Percentiles rank a stretch among this genome's conserved stretches.
These are phyloP conservation scores for Ophioninae sp. DNA, from an alignment of 2,888 invertebrate genomes.

Conservation along the genomic window DNA sequence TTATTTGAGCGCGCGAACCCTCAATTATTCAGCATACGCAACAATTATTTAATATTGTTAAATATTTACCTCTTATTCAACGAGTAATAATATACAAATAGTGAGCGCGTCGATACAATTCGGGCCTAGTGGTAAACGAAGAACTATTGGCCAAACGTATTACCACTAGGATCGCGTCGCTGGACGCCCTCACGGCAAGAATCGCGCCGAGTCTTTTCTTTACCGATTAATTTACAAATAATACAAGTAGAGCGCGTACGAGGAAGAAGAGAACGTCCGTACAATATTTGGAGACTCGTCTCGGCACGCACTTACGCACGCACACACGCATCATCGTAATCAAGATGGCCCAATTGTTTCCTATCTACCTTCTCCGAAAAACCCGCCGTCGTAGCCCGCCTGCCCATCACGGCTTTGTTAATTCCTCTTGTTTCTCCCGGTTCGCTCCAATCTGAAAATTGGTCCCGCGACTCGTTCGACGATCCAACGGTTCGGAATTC, in stretches of 20 bases:
- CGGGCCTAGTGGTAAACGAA: not conserved
- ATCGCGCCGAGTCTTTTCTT: constrained; percentile 51
- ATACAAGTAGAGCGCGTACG: not conserved
- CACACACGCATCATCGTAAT: not conserved
- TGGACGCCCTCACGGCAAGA: constrained; percentile 54
- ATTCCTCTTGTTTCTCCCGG: constrained; percentile 39
- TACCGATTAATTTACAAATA: not conserved
- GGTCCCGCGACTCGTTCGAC: constrained; percentile 71
- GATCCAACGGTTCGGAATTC: constrained; percentile 60
- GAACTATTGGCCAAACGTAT: not conserved
- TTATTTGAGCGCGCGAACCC: not conserved
- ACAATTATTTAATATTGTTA: not conserved
- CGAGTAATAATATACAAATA: constrained; percentile 4
- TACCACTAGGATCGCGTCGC: not conserved
- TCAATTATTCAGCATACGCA: not conserved
- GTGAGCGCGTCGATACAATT: not conserved
- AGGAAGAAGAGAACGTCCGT: not conserved
- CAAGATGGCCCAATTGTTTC: not conserved
- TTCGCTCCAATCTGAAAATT: constrained; percentile 64
- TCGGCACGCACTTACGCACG: not conserved
- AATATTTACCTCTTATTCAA: not conserved
- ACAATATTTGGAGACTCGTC: not conserved
- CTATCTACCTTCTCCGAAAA: not conserved
- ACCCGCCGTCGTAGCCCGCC: too few relatives aligned
- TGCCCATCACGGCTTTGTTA: not conserved